Evolutionary conservation across 2,113 vertebrate genomes (phyloP).

Genomic region (Sclerurus mexicanus): DNA sequence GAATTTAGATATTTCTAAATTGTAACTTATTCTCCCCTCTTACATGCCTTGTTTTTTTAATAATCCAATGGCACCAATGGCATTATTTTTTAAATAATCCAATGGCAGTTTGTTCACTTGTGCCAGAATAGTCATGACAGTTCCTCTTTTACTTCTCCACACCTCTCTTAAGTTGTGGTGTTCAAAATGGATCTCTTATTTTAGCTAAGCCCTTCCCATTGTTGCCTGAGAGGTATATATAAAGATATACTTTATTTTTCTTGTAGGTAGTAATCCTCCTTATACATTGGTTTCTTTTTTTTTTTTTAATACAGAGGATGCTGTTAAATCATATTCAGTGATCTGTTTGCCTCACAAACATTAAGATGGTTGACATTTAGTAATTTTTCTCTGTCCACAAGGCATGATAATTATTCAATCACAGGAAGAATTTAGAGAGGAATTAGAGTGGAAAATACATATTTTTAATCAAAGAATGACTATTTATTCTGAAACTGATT

Average conservation of each 20-base stretch:
- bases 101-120: neutral
- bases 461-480: constrained; percentile 4
- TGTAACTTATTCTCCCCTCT: neutral
- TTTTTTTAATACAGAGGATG: neutral
- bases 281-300: neutral
- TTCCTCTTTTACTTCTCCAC: neutral
- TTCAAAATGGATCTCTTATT: neutral
- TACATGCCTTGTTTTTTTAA: rapidly evolving
- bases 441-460: constrained; percentile 33
- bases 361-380: neutral
- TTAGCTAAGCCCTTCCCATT: neutral
- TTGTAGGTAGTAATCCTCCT: neutral
- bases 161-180: neutral
- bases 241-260: neutral
- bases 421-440: neutral
- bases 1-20: neutral
- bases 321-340: neutral
- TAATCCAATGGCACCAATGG: neutral
- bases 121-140: neutral
- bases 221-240: neutral
- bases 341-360: neutral
- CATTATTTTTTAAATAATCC: neutral
- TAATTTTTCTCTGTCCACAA: constrained; percentile 15
- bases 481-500: constrained; percentile 7
- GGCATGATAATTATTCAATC: constrained; percentile 16